Conservation (phyloP, 2,797 vertebrate species). For the Sebastes iracundus region DNA sequence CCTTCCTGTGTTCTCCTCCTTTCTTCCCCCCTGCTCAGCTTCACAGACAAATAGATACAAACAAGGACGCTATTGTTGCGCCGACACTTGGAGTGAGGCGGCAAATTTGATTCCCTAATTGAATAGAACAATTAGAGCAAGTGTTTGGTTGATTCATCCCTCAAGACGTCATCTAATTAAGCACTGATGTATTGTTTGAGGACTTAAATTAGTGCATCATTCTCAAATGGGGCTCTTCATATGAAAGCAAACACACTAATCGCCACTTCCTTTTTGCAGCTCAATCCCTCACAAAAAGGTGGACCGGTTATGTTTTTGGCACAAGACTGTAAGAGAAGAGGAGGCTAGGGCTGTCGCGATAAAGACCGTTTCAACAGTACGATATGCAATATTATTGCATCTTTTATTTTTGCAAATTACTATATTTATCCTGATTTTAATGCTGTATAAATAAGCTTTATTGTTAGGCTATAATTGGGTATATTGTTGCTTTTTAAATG, state of each 20-base stretch:
- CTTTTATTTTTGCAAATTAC: too few species aligned
- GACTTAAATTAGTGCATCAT: constrained; percentile 81
- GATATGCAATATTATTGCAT: too few species aligned
- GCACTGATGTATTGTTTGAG: constrained; percentile 79
- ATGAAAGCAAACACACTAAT: constrained; percentile 72
- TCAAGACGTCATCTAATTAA: constrained; percentile 87
- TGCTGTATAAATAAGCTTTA: too few species aligned
- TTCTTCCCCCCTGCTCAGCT: constrained; percentile 66
- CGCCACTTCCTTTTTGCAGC: constrained; percentile 42
- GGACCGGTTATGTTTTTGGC: constrained; percentile 11
- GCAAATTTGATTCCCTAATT: constrained; percentile 87
- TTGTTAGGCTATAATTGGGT: too few species aligned
- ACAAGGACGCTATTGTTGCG: constrained; percentile 81
- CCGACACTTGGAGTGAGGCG: constrained; percentile 79
- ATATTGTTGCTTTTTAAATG: too few species aligned
- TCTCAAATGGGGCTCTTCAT: constrained; percentile 72
- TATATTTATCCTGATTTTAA: too few species aligned
- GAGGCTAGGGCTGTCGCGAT: neutral
- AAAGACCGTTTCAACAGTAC: too few species aligned
- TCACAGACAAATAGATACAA: constrained; percentile 83
- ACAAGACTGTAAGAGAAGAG: neutral
- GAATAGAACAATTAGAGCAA: constrained; percentile 87
- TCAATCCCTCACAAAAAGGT: constrained; percentile 28
- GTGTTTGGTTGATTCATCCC: constrained; percentile 85
- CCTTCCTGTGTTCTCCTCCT: constrained; percentile 57